phyloP scores from a whole-genome alignment of 2,113 vertebrate species.

The Elachura formosa region DNA sequence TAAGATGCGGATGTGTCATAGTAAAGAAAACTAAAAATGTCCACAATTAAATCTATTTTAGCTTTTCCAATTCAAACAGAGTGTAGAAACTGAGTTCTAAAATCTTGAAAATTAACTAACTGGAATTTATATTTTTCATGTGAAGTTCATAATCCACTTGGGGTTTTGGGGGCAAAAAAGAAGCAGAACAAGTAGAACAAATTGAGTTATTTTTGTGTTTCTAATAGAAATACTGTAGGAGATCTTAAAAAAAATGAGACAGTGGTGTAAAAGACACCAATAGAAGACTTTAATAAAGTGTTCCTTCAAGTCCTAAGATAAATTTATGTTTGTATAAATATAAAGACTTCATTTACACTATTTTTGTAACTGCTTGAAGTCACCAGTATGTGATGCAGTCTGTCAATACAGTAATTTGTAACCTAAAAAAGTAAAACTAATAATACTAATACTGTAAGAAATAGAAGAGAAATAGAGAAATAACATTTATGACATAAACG shows the following conservation, averaged over 20 bases:
- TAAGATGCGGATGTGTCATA: neutral
- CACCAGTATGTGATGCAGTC: neutral
- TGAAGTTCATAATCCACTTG: neutral
- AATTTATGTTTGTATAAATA: neutral
- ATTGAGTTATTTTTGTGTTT: neutral
- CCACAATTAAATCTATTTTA: neutral
- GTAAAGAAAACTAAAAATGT: neutral
- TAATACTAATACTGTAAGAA: neutral
- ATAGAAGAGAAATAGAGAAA: neutral
- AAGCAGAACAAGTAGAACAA: neutral
- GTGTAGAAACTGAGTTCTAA: neutral
- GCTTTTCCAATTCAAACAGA: neutral
- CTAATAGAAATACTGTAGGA: neutral
- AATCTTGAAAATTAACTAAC: neutral
- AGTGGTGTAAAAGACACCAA: neutral
- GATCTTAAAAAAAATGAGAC: neutral
- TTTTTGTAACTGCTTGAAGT: neutral
- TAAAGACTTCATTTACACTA: neutral
- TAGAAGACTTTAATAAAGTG: neutral
- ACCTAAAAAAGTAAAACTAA: neutral
- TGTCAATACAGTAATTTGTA: neutral
- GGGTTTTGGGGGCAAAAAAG: accelerated
- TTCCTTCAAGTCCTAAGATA: neutral
- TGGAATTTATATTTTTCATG: neutral
- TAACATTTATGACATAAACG: neutral